Percentiles rank a stretch among this genome's conserved stretches.
These are phyloP conservation scores for Odontesthes bonariensis DNA, from an alignment of 2,113 vertebrate species.

Conservation along the genomic window DNA sequence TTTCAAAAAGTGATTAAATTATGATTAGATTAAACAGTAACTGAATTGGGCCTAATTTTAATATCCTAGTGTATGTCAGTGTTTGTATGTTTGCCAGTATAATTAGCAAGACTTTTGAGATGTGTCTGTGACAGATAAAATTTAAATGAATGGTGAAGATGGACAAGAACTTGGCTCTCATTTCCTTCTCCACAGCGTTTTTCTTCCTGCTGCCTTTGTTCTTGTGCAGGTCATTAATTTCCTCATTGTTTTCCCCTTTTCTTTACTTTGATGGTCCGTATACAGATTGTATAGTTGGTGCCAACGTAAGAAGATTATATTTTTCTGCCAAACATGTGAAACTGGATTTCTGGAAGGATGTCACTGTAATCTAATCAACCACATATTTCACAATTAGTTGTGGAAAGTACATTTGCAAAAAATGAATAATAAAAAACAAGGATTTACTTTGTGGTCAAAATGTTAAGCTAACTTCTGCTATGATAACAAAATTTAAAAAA, in stretches of 20 bases:
- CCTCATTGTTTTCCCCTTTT: background rate
- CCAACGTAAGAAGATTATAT: constrained; percentile 31
- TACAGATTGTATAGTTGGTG: background rate
- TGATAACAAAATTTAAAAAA: constrained; percentile 30
- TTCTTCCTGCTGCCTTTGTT: constrained; percentile 14
- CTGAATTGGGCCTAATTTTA: constrained; percentile 27
- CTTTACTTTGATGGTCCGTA: constrained; percentile 10
- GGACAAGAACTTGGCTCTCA: constrained; percentile 62
- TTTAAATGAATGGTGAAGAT: constrained; percentile 64
- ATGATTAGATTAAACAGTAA: constrained; percentile 48
- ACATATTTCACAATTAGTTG: constrained; percentile 10
- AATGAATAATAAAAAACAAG: background rate
- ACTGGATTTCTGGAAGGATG: constrained; percentile 1
- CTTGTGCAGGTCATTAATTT: background rate
- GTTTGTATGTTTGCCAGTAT: constrained; percentile 49
- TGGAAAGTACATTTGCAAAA: background rate
- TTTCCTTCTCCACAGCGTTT: constrained; percentile 8
- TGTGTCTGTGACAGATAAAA: constrained; percentile 50
- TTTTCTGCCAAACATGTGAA: constrained; percentile 15
- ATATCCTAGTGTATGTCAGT: constrained; percentile 7
- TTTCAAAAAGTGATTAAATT: constrained; percentile 33
- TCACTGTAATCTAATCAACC: constrained; percentile 8
- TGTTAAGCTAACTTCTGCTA: constrained; percentile 16
- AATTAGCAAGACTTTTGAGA: constrained; percentile 41
- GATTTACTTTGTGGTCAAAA: background rate